Evolutionary conservation across 2,113 vertebrate species (phyloP), one percentile per base, ranked within the genome.

Genomic region (Hiodon alosoides): DNA sequence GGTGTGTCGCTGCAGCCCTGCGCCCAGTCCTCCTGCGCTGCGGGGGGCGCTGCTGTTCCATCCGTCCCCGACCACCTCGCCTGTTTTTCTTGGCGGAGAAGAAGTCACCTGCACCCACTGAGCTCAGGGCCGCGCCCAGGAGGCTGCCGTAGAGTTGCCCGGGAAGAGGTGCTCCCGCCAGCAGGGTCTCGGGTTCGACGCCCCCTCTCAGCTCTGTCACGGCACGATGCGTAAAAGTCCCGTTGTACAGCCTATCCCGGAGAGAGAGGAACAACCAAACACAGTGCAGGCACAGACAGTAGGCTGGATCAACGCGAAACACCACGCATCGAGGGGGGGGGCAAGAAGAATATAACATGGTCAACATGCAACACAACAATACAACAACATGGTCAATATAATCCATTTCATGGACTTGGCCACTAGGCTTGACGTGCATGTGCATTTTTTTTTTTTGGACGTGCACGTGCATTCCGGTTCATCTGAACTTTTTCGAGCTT

Each of bases 161-260:
- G 2, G 73, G 54, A 51, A 68, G 13, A n/a, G 53, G 53, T 16
- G 65, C 53, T 54, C 65, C 73, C 2, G 8, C 65, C 65, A 68
- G 7, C 73, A 75, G 54, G 13, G 0, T 14, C 31, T 75, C 65
- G 7, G 65, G 16, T 9, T 2, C 2, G 7, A 14, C 31, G 55
- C 73, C 46, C 7, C 64, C 64, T 47, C 0, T 68, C 31, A 75
- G 53, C 14, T 75, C n/a, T 54, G 13, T 51, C 54, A 67, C 31
- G 0, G 54, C 14, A 3, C 73, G 46, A 47, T 75, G 73, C 65
- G 48, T n/a, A 46, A 75, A 7, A 0, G 73, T 75, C 31, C 73
- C 73, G 2, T n/a, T 68, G 65, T 75, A 75, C 53, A 75, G 7
- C 64, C 73, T 75, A 65, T 6, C 8, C 10, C 17, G 8, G 10